Evolutionary conservation across 2,888 invertebrate species (phyloP).

Genomic region (Tanytarsus gracilentus): DNA sequence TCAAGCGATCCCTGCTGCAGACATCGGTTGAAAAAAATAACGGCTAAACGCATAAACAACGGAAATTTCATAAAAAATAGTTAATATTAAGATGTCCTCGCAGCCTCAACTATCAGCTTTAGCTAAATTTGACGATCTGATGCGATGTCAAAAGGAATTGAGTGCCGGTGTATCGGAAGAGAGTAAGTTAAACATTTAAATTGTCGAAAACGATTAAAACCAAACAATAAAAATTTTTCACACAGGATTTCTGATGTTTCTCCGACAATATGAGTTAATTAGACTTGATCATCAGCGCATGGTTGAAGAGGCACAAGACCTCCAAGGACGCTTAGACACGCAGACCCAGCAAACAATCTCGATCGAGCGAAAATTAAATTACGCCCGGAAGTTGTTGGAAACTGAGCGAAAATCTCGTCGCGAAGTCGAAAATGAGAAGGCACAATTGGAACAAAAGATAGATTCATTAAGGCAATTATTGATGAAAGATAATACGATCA

Average conservation of each 20-base stretch:
- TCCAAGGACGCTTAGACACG: conserved; percentile 61
- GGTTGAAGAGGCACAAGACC: conserved; percentile 60
- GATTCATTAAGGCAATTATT: conserved; percentile 63
- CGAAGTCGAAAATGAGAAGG: conserved; percentile 61
- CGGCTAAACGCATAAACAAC: neutral
- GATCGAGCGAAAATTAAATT: conserved; percentile 70
- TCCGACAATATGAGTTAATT: conserved; percentile 62
- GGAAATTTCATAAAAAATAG: neutral
- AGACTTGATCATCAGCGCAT: conserved; percentile 59
- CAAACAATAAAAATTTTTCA: conserved; percentile 6
- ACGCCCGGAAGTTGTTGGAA: conserved; percentile 71
- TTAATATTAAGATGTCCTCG: neutral
- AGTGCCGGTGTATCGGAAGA: conserved; percentile 60
- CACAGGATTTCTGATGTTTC: conserved; percentile 63
- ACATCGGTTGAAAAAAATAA: neutral
- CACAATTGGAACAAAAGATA: conserved; percentile 63
- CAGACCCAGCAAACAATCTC: conserved; percentile 62
- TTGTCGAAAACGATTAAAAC: neutral
- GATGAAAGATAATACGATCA: conserved; percentile 60
- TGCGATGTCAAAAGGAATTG: conserved; percentile 55
- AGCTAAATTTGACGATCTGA: conserved; percentile 63
- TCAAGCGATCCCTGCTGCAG: neutral
- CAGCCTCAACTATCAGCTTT: conserved; percentile 49
- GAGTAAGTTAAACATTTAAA: conserved; percentile 45
- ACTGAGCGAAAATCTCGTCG: conserved; percentile 64